Base-by-base conservation (phyloP, 2,888 invertebrate genomes). In the Lacanobia oleracea region DNA sequence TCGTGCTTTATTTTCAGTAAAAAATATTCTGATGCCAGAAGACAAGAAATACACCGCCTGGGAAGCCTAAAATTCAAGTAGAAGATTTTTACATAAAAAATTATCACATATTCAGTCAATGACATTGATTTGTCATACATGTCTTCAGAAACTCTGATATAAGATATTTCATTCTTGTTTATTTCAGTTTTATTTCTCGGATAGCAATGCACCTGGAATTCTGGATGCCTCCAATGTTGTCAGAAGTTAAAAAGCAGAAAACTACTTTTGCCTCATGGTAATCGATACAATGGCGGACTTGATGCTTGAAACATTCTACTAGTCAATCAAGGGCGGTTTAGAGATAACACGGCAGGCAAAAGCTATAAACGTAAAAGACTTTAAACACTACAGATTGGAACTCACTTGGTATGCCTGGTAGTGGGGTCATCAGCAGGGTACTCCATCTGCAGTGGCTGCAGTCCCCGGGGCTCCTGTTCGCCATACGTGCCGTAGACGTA, bases 331-430 rank as follows among this genome's bases (percentile, higher is more conserved):
- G 8, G 14, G 5, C 14, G 5, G 14, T 43, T 5, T 43, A 14
- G 5, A 43, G 6, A 43, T 16, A 43, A 14, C 0, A 16, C 5
- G 2, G 2, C 33, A 3, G 1, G 5, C 1, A 43, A 14, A 43
- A 1, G 4, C 5, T 12, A 14, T 16, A 14, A 43, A 43, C 43
- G 6, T 43, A 0, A 14, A 14, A 43, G 14, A 2, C 18, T 48
- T 18, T 48, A 48, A 48, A 48, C 2, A 48, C 8, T 7, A 48
- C 48, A 45, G 45, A 6, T 45, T 45, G 48, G 48, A 64, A 89
- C 94, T 91, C 79, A 94, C 95, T 94, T 95, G 80, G 85, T 89
- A 75, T 95, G 94, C 68, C 95, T 91, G 57, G 92, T 83, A 48
- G 86, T 88, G 8, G 93, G 91, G 27, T 96, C 95, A 37, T 95